A percentile compares a stretch with the other conserved stretches of the same genome.
Conservation (phyloP, 2,113 vertebrate species). For the Stigmatopora nigra region DNA sequence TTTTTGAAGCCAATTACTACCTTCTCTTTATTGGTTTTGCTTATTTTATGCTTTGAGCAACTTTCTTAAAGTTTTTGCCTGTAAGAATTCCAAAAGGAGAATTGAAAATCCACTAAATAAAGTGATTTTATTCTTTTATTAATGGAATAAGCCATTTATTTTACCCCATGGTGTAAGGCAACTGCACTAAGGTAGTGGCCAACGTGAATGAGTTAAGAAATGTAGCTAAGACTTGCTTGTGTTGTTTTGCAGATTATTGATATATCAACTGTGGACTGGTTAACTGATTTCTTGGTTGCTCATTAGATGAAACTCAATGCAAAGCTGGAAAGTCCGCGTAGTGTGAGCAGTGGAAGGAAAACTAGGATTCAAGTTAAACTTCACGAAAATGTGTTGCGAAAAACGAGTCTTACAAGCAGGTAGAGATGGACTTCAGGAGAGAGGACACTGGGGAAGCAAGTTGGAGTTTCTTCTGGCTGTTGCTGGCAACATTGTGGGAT, state of each 20-base stretch:
- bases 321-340: not conserved
- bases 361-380: not conserved
- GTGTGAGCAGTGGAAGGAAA: not conserved
- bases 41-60: slow-evolving; percentile 20
- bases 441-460: slow-evolving; percentile 67
- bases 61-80: slow-evolving; percentile 21
- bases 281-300: not conserved
- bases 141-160: not conserved
- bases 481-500: slow-evolving; percentile 64
- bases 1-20: not conserved
- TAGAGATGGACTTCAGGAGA: slow-evolving; percentile 40
- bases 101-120: not conserved
- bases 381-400: slow-evolving; percentile 12
- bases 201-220: not conserved
- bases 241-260: not conserved
- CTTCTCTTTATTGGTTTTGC: slow-evolving; percentile 13
- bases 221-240: not conserved
- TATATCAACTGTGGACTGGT: not conserved
- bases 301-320: not conserved
- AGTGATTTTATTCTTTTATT: not conserved
- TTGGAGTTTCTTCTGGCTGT: slow-evolving; percentile 67
- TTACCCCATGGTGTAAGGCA: not conserved
- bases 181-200: not conserved
- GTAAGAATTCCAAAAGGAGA: not conserved
- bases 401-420: not conserved